These are phyloP conservation scores for Nomada lathburiana DNA, from an alignment of 2,888 invertebrate species.

Conservation along the genomic window DNA sequence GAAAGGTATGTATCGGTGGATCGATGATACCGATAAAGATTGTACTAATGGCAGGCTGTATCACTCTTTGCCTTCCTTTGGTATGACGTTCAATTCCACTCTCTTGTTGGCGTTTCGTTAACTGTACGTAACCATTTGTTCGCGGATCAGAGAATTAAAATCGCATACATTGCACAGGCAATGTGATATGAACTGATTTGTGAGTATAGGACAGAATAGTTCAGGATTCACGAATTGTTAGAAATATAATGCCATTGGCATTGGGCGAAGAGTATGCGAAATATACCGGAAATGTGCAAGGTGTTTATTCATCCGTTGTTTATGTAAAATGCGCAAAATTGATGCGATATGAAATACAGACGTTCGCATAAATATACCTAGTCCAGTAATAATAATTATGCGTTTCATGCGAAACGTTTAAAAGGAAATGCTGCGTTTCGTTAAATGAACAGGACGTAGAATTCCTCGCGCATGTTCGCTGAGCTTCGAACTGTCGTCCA, in stretches of 20 bases:
- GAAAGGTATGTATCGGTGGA: conserved; percentile 55
- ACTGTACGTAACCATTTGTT: too few species aligned
- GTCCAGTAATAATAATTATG: not conserved
- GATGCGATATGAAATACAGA: not conserved
- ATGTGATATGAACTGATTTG: too few species aligned
- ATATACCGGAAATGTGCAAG: not conserved
- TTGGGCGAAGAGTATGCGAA: not conserved
- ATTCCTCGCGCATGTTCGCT: too few species aligned
- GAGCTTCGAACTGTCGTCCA: too few species aligned
- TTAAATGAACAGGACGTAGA: too few species aligned
- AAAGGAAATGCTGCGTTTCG: too few species aligned
- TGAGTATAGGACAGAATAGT: not conserved
- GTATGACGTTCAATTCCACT: not conserved
- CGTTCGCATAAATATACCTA: not conserved
- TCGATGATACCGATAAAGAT: conserved; percentile 70
- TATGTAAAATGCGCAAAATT: not conserved
- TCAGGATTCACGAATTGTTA: not conserved
- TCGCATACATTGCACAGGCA: too few species aligned
- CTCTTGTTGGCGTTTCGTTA: too few species aligned
- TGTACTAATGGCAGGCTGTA: conserved; percentile 62
- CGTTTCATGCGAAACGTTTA: too few species aligned
- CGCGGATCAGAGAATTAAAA: too few species aligned
- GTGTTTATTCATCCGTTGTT: not conserved
- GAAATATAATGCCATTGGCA: not conserved
- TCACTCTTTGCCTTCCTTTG: not conserved